Base-by-base conservation (phyloP, 2,797 vertebrate species). In the Simalia tracyae region DNA sequence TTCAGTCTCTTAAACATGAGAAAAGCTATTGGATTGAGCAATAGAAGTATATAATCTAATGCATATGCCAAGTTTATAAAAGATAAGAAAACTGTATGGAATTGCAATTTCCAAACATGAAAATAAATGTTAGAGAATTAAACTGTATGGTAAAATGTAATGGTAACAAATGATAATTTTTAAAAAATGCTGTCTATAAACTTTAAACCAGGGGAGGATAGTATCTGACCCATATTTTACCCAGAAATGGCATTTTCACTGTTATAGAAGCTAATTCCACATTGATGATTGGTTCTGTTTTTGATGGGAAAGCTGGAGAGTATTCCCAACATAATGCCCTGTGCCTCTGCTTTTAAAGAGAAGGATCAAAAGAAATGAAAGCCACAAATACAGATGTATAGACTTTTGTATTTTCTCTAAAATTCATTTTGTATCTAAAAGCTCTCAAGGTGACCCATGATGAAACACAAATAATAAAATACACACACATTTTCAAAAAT, bases 1-100 rank as follows among this genome's bases (percentile, higher is more conserved):
- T 95, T 90, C 94, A 96, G 93, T 90, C 94, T 89, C 88, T 95
- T 93, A 93, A 90, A 94, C 91, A 92, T 88, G 90, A 94, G 89
- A 88, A 89, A 94, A 87, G 66, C 81, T 61, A 28, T 89, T 91
- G 91, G 91, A 86, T 63, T 42, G 64, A 15, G 0, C 6, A 4
- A 86, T 1, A 81, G 89, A 95, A 94, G 31, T 72, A 0, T 0
- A 0, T 56, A 22, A 86, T 91, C 3, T 57, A 57, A 5, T 91
- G 90, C 6, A 86, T 89, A 93, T 56, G 89, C 19, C 10, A 14
- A 61, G 66, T 59, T 61, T 87, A 68, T 59, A 66, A 17, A 85
- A 5, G 24, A 56, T 28, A 64, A 68, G 54, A n/a, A 26, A 89
- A 57, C 42, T 88, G 3, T 24, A 42, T 56, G 22, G 6, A n/a